Base-by-base conservation (phyloP, 1,140 invertebrate genomes). In the Caerostris extrusa region DNA sequence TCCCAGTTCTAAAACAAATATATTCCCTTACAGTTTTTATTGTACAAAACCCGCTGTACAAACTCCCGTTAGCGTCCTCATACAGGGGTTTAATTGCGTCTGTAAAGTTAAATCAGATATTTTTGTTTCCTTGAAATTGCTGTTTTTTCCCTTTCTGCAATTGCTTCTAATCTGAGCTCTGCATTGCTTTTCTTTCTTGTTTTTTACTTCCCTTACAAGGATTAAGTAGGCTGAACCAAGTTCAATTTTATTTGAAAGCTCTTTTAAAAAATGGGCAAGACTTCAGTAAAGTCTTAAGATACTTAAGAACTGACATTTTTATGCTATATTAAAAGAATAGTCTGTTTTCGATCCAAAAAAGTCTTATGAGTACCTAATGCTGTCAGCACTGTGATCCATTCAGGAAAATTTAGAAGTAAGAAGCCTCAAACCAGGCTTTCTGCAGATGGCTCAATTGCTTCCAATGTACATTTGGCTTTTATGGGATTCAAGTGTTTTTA, bases 221-320 rank as follows among this genome's bases (percentile, higher is more conserved):
- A 92, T 92, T 92, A 92, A 92, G 90, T 91, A 50, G 82, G 90
- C 58, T 64, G 90, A 92, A 67, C 81, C 64, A 92, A 92, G 81
- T 85, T 92, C 90, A 92, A 83, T 61, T 92, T 92, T 92, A 92
- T 85, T 92, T 83, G 81, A 92, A 92, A 92, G 81, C 81, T 92
- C 83, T 85, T 85, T 85, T 56, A 58, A 85, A 57, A 34, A 85
- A 50, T 60, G 83, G 17, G 17, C 17, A 12, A 57, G 57, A 53
- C 71, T 53, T 77, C 71, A 77, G 19, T 12, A 10, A 77, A 50
- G 34, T 77, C 61, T 90, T 90, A 56, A 90, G 58, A 90, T 90
- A 90, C n/a, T n/a, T 57, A 53, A 90, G 64, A 71, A 57, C 64
- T 55, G 58, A 53, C 19, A 60, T 90, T 77, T 67, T 56, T 50